Conservation (phyloP, 1,140 invertebrate species). For the Drosophila nebulosa region DNA sequence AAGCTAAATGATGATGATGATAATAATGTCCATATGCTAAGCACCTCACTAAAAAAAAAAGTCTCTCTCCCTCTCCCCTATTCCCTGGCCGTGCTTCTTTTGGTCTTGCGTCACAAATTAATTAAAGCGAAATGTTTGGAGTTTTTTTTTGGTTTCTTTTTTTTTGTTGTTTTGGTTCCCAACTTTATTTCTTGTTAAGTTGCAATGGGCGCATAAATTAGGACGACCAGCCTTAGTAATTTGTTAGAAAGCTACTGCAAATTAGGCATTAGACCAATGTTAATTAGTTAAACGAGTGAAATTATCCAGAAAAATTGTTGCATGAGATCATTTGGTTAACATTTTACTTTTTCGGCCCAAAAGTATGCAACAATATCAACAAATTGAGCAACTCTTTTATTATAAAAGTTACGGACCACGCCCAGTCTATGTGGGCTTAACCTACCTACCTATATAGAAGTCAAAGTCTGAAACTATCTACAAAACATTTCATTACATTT, state of each 20-base stretch:
- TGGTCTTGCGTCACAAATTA: constrained; percentile 37
- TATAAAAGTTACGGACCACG: no score
- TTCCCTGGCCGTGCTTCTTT: neutral
- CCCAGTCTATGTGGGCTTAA: no score
- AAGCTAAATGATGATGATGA: constrained; percentile 8
- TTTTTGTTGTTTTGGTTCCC: neutral
- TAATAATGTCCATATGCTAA: constrained; percentile 11
- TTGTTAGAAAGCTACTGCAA: constrained; percentile 7
- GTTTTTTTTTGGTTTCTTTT: neutral
- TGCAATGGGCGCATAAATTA: constrained; percentile 37
- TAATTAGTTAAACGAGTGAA: constrained; percentile 5
- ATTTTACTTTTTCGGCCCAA: neutral
- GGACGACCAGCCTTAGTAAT: neutral
- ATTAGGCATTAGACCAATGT: constrained; percentile 6
- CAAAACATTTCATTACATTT: no score
- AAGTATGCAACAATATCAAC: constrained; percentile 1
- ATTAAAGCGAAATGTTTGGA: constrained; percentile 32
- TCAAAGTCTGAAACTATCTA: no score
- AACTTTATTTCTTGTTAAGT: constrained; percentile 11
- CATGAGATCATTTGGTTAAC: neutral
- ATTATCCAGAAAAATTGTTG: neutral
- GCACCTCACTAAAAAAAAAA: neutral
- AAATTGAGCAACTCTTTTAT: no score
- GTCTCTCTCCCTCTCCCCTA: neutral
- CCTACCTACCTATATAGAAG: no score